These are phyloP conservation scores for Sigmodon hispidus DNA, from an alignment of 2,113 vertebrate genomes.

Conservation along the genomic window DNA sequence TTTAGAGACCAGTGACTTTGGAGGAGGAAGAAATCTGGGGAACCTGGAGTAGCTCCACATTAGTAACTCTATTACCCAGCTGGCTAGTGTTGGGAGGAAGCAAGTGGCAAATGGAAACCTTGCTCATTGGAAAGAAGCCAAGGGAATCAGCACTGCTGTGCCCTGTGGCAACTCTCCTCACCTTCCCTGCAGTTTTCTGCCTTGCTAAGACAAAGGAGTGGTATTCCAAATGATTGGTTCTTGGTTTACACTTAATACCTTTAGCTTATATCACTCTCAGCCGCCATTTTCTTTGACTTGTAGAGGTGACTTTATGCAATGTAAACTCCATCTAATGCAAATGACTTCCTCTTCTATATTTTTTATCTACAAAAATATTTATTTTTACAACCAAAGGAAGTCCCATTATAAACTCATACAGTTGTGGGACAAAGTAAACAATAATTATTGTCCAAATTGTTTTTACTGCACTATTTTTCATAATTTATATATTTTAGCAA, in stretches of 20 bases:
- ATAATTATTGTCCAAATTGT: slow-evolving; percentile 34
- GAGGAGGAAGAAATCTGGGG: neutral
- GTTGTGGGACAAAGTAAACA: neutral
- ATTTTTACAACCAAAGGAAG: slow-evolving; percentile 27
- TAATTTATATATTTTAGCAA: slow-evolving; percentile 34
- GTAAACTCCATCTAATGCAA: slow-evolving; percentile 16
- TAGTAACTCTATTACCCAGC: neutral
- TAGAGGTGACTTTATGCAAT: neutral
- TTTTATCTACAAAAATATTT: neutral
- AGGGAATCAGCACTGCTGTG: neutral
- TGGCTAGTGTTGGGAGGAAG: neutral
- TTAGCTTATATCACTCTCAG: neutral
- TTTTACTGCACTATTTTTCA: slow-evolving; percentile 14
- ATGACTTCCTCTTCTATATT: slow-evolving; percentile 2
- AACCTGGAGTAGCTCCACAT: neutral
- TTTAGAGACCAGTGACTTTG: neutral
- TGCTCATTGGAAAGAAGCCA: neutral
- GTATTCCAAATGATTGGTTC: neutral
- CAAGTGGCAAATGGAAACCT: neutral
- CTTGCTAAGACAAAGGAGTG: neutral
- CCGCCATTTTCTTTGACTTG: neutral
- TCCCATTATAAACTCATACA: neutral
- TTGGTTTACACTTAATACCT: slow-evolving; percentile 4
- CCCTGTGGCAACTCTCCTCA: neutral
- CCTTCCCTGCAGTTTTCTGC: neutral